Evolutionary conservation across 2,113 vertebrate species (phyloP).

Genomic region (Callithrix jacchus): DNA sequence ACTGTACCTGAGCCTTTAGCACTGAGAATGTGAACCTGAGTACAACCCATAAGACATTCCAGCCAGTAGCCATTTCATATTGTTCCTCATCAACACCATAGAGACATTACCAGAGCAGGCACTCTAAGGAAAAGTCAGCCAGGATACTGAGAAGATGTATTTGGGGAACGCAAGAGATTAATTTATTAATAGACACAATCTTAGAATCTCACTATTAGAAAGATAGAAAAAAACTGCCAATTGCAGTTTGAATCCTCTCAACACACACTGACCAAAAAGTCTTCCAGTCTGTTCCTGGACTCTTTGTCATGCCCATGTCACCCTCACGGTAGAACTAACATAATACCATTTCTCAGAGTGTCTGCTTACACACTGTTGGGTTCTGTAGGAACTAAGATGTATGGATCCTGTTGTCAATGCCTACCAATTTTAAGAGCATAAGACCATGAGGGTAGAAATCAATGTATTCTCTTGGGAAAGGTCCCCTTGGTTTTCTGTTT

Average conservation of each 20-base stretch:
- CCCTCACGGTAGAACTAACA: neutral
- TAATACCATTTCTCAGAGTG: neutral
- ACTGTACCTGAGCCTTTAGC: neutral
- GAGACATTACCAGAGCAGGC: neutral
- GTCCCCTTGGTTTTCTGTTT: neutral
- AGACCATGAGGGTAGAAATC: neutral
- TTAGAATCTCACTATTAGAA: neutral
- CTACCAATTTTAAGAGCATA: neutral
- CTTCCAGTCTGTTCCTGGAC: neutral
- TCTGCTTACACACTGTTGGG: neutral
- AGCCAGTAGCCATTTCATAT: neutral
- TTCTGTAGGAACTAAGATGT: neutral
- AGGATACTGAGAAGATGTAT: neutral
- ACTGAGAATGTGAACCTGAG: neutral
- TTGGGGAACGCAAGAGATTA: neutral
- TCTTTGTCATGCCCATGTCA: neutral
- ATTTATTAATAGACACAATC: neutral
- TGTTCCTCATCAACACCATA: neutral
- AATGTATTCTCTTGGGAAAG: neutral
- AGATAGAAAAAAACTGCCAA: neutral
- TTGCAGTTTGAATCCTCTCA: neutral
- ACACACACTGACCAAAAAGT: neutral
- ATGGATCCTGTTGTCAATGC: neutral
- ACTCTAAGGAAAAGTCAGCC: neutral
- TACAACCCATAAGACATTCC: neutral